phyloP scores from a whole-genome alignment of 2,888 invertebrate species.

The Volucella inflata region DNA sequence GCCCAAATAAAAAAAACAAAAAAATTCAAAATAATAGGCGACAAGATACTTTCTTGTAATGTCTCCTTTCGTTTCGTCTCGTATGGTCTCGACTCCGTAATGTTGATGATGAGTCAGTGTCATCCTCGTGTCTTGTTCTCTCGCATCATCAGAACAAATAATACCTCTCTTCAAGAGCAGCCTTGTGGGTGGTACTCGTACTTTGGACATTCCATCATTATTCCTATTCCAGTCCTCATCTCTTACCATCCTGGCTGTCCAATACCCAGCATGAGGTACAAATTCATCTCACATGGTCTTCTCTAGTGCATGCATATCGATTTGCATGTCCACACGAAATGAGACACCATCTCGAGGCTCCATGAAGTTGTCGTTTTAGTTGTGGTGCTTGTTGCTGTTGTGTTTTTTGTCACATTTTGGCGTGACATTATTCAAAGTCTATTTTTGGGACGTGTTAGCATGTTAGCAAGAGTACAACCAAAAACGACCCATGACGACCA shows the following conservation, averaged over 20 bases:
- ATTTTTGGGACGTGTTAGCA: conserved; percentile 74
- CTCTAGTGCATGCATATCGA: conserved; percentile 48
- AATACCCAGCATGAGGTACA: conserved; percentile 60
- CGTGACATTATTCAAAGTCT: conserved; percentile 75
- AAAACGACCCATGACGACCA: conserved; percentile 23
- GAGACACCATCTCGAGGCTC: conserved; percentile 17
- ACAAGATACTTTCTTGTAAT: conserved; percentile 65
- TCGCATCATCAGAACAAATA: conserved; percentile 3
- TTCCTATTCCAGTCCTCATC: conserved; percentile 64
- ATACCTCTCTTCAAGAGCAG: background rate
- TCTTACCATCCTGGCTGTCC: conserved; percentile 30
- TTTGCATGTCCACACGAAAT: conserved; percentile 75
- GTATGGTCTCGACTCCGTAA: background rate
- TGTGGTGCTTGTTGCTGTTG: conserved; percentile 35
- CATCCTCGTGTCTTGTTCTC: conserved; percentile 67
- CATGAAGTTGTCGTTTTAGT: conserved; percentile 62
- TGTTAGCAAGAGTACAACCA: conserved; percentile 59
- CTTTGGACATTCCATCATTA: conserved; percentile 72
- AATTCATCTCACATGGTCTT: conserved; percentile 68
- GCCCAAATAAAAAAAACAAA: background rate
- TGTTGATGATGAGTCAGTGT: conserved; percentile 69
- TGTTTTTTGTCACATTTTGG: conserved; percentile 68
- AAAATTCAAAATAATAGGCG: conserved; percentile 56
- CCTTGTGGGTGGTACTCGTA: conserved; percentile 61
- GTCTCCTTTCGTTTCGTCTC: background rate